These are phyloP conservation scores for Eurystomus gularis DNA, from an alignment of 2,113 vertebrate species.

Conservation along the genomic window DNA sequence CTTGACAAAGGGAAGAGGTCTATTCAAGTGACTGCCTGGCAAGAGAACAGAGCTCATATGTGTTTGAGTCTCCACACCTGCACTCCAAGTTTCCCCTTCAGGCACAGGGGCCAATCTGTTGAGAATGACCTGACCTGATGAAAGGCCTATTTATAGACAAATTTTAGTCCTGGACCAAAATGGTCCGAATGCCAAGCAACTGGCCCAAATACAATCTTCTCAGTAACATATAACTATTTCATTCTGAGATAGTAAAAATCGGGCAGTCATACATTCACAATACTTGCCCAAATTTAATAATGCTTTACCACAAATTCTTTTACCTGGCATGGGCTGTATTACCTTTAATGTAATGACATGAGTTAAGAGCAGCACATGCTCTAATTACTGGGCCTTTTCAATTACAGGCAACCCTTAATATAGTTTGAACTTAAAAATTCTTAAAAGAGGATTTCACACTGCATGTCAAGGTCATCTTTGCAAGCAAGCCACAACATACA, in stretches of 20 bases:
- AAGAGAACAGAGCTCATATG: neutral
- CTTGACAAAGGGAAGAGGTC: slow-evolving; percentile 27
- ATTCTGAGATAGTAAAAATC: no score
- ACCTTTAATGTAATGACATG: neutral
- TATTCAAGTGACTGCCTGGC: slow-evolving; percentile 27
- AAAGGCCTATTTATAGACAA: slow-evolving; percentile 11
- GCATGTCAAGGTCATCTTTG: neutral
- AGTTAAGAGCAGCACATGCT: neutral
- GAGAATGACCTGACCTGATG: slow-evolving; percentile 33
- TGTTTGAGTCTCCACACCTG: neutral
- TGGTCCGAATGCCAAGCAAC: neutral
- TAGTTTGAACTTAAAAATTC: neutral
- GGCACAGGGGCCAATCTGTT: slow-evolving; percentile 59
- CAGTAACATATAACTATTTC: neutral
- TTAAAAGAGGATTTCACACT: neutral
- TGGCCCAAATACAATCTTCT: neutral
- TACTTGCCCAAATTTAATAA: neutral
- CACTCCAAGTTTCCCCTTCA: slow-evolving; percentile 39
- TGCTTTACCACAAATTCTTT: neutral
- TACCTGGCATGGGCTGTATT: neutral
- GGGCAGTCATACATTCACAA: neutral
- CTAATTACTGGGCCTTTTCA: slow-evolving; percentile 2
- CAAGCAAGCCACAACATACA: neutral
- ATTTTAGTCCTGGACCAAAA: neutral
- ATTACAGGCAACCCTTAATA: neutral